Conservation (phyloP, 1,140 invertebrate species). For the Drosophila subobscura region DNA sequence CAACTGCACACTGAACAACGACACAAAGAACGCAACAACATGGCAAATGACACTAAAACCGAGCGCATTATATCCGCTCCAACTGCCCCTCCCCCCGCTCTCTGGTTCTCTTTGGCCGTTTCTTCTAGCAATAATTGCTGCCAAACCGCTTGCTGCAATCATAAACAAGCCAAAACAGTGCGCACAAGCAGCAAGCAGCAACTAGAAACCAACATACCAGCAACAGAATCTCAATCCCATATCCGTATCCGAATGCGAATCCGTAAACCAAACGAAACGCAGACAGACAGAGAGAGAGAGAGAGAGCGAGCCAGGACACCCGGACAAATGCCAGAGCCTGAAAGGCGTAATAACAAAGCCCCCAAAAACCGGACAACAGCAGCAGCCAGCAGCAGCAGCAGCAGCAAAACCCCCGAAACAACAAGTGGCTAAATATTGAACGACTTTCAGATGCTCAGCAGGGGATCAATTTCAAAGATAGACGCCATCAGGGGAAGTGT, state of each 20-base stretch:
- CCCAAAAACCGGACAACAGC: slow-evolving; percentile 41
- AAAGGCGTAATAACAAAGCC: slow-evolving; percentile 47
- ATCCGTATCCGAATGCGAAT: slow-evolving; percentile 20
- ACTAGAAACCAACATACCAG: background rate
- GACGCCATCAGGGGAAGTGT: too few relatives aligned
- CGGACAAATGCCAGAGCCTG: slow-evolving; percentile 45
- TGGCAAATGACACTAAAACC: slow-evolving; percentile 68
- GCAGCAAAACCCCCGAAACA: slow-evolving; percentile 13
- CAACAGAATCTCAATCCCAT: slow-evolving; percentile 4
- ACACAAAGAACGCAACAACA: slow-evolving; percentile 47
- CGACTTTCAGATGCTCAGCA: slow-evolving; percentile 21
- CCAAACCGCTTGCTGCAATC: slow-evolving; percentile 70
- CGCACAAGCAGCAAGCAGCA: slow-evolving; percentile 5
- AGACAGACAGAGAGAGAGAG: background rate
- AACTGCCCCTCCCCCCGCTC: background rate
- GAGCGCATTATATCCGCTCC: slow-evolving; percentile 51
- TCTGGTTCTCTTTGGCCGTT: background rate
- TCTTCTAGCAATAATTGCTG: slow-evolving; percentile 61
- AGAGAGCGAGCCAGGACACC: slow-evolving; percentile 15
- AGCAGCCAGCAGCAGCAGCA: slow-evolving; percentile 13
- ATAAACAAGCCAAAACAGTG: slow-evolving; percentile 50
- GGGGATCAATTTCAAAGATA: too few relatives aligned
- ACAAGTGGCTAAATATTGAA: slow-evolving; percentile 12
- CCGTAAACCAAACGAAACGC: slow-evolving; percentile 43
- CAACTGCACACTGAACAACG: slow-evolving; percentile 42